Evolutionary conservation across 2,113 vertebrate genomes (phyloP).

Genomic region (Elachura formosa): DNA sequence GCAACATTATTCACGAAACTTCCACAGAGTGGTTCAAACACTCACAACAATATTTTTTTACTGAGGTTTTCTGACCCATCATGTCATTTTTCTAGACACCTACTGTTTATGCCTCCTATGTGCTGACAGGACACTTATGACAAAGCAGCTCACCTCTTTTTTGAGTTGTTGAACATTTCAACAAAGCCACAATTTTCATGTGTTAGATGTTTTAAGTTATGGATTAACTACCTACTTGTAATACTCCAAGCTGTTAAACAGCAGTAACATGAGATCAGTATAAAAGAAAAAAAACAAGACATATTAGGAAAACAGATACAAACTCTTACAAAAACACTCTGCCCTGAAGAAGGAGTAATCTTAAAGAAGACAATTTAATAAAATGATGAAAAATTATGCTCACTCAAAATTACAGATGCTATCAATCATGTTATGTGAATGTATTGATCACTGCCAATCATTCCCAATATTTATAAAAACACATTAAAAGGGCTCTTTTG

Average conservation of each 20-base stretch:
- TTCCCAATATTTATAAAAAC: background rate
- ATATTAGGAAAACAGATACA: background rate
- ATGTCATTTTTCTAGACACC: background rate
- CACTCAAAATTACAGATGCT: background rate
- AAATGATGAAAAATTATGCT: background rate
- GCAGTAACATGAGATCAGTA: background rate
- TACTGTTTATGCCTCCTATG: background rate
- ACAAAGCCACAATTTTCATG: background rate
- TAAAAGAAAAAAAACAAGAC: background rate
- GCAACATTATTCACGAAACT: background rate
- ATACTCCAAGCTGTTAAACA: background rate
- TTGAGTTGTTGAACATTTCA: background rate
- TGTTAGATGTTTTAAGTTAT: background rate
- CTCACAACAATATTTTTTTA: background rate
- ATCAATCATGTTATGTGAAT: background rate
- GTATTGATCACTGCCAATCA: background rate
- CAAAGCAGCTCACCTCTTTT: background rate
- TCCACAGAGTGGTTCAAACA: background rate
- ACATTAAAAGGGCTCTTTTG: fast-evolving
- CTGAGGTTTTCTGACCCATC: background rate
- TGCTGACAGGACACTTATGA: fast-evolving
- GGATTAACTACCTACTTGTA: background rate
- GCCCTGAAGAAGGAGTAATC: background rate
- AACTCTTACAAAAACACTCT: background rate
- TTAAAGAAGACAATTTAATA: background rate